These are phyloP conservation scores for Eilema griseolum DNA, from an alignment of 2,888 invertebrate species.

Conservation along the genomic window DNA sequence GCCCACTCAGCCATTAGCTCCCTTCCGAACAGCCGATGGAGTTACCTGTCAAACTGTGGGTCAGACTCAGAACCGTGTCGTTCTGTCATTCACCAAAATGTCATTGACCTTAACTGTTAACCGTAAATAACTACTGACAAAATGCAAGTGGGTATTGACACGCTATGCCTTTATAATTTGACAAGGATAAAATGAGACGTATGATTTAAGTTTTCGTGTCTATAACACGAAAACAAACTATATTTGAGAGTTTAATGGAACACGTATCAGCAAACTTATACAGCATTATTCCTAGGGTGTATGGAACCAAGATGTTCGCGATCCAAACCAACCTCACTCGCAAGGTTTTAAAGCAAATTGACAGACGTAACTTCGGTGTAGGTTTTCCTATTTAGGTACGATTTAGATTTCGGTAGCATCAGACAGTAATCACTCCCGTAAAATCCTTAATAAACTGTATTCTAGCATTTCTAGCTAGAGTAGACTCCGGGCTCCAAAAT, in stretches of 20 bases:
- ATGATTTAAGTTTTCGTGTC: slow-evolving; percentile 15
- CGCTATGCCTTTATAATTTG: slow-evolving; percentile 31
- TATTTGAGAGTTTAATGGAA: not conserved
- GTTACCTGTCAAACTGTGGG: slow-evolving; percentile 20
- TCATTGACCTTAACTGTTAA: slow-evolving; percentile 67
- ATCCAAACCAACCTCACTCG: not conserved
- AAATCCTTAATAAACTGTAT: no score
- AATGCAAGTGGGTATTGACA: slow-evolving; percentile 51
- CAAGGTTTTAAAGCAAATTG: no score
- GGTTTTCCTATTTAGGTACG: no score
- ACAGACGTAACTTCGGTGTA: not conserved
- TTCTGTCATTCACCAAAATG: slow-evolving; percentile 45
- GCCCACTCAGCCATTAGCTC: slow-evolving; percentile 8
- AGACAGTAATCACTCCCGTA: no score
- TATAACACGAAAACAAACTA: not conserved
- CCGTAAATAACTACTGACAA: slow-evolving; percentile 52
- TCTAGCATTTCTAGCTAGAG: no score
- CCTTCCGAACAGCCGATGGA: slow-evolving; percentile 10
- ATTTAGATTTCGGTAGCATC: no score
- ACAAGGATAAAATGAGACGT: slow-evolving; percentile 21
- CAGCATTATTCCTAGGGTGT: not conserved
- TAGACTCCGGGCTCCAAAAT: no score
- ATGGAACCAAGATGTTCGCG: not conserved
- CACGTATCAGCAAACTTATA: not conserved
- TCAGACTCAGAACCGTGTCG: slow-evolving; percentile 18